A percentile compares a stretch with the other conserved stretches of the same genome.
Evolutionary conservation across 2,888 invertebrate genomes (phyloP).

Genomic region (Pristionchus maxplancki): DNA sequence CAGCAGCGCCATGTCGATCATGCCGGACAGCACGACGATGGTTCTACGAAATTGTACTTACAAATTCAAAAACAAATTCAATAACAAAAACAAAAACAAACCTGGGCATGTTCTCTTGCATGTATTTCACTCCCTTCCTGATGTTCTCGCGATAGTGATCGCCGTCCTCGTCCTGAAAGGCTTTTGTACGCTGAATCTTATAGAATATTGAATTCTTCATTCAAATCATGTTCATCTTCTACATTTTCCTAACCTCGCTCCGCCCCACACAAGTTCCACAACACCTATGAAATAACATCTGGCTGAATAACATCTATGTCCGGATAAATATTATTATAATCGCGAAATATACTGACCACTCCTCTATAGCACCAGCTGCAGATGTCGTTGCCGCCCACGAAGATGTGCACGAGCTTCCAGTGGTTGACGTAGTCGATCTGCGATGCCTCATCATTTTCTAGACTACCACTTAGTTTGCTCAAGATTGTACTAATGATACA

Average conservation of each 20-base stretch:
- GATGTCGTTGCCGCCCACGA: constrained; percentile 72
- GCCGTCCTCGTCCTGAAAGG: background rate
- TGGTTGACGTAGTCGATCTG: constrained; percentile 65
- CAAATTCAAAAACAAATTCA: background rate
- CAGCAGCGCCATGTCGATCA: constrained; percentile 70
- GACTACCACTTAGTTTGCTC: too few species aligned
- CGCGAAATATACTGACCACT: constrained; percentile 52
- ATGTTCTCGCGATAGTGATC: background rate
- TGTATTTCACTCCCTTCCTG: background rate
- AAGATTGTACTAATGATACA: too few species aligned
- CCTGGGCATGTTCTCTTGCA: constrained; percentile 23
- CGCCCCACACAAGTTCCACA: too few species aligned
- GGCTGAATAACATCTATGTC: too few species aligned
- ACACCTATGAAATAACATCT: too few species aligned
- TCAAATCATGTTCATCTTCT: too few species aligned
- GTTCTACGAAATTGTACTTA: constrained; percentile 56
- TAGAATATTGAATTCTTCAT: background rate
- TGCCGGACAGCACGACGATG: constrained; percentile 68
- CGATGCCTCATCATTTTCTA: background rate
- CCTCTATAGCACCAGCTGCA: constrained; percentile 65
- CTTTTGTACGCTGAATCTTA: background rate
- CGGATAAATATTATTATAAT: too few species aligned
- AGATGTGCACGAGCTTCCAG: constrained; percentile 72
- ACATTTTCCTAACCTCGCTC: too few species aligned
- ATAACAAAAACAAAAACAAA: background rate